Evolutionary conservation across 2,113 vertebrate genomes (phyloP), one percentile per base, ranked within the genome.

Genomic region (Mustela nigripes): DNA sequence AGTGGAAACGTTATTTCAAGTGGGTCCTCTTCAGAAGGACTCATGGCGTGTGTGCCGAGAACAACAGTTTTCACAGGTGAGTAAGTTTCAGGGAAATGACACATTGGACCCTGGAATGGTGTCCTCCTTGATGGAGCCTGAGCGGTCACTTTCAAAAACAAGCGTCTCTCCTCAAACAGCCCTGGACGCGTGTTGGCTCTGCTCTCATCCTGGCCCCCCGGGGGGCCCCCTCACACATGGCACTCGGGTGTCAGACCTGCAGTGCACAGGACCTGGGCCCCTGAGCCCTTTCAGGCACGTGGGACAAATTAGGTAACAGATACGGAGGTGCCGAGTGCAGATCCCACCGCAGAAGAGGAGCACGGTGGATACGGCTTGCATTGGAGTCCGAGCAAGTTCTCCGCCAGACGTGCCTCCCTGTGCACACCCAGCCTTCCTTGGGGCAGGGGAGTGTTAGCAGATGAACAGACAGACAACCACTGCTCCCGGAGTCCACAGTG

Each of bases 281-380:
- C 58, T 7, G 76, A 45, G 48, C 22, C 5, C 76, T 45, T 7
- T 19, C 63, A 31, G 84, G 79, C 80, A 62, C 28, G 0, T 1
- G 15, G 45, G 39, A 60, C 10, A 11, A 65, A 11, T 42, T 0
- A 28, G 89, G 36, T 16, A 8, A 11, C 15, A 8, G 53, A 9
- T 16, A 21, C 0, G 2, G 15, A 6, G 1, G 14, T 48, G 62
- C 79, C 4, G 3, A 3, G 36, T 1, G 21, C 7, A 1, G 45
- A 12, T 28, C 45, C 90, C n/a, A 8, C 24, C 18, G 0, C 53
- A 1, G 42, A 42, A 48, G 18, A 11, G 11, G n/a, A 16, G 42
- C 21, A 1, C 9, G 0, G 58, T 11, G 36, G 4, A 1, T 15
- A 0, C 22, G 15, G 15, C 0, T 12, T n/a, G 21, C 48, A 16